Conservation (phyloP, 2,797 vertebrate genomes). For the Sphaeramia orbicularis region DNA sequence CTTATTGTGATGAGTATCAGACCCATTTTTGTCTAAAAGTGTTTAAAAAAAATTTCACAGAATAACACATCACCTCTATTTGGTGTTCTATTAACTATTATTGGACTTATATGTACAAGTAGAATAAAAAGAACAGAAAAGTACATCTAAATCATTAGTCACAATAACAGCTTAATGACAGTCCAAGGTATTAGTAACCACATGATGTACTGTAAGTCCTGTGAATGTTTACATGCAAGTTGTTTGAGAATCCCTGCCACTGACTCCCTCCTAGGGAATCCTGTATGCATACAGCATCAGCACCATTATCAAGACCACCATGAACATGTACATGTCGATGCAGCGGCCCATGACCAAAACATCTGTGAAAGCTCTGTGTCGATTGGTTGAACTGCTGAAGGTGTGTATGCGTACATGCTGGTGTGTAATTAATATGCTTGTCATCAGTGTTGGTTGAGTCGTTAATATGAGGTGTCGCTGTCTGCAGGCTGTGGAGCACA, state of each 20-base stretch:
- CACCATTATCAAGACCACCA: constrained; percentile 96
- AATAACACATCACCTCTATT: too few relatives aligned
- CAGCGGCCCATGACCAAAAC: constrained; percentile 99
- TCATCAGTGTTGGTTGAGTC: not conserved
- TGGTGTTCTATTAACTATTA: too few relatives aligned
- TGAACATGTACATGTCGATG: constrained; percentile 99
- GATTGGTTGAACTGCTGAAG: constrained; percentile 96
- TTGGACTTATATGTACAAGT: too few relatives aligned
- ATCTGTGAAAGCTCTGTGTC: constrained; percentile 96
- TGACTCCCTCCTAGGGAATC: constrained; percentile 87
- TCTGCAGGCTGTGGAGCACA: constrained; percentile 93
- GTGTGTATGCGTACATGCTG: constrained; percentile 70
- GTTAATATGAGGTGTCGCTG: constrained; percentile 12
- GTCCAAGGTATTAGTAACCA: too few relatives aligned
- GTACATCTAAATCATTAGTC: too few relatives aligned
- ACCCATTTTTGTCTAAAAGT: too few relatives aligned
- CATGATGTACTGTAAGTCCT: not conserved
- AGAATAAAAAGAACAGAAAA: too few relatives aligned
- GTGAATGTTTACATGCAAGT: not conserved
- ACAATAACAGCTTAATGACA: too few relatives aligned
- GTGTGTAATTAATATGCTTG: not conserved
- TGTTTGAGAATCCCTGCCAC: not conserved
- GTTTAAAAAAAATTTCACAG: too few relatives aligned
- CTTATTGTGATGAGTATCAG: too few relatives aligned
- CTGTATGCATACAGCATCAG: constrained; percentile 96